Percentiles rank a stretch among this genome's conserved stretches.
Conservation (phyloP, 2,888 invertebrate species). For the Ophion ventricosus region DNA sequence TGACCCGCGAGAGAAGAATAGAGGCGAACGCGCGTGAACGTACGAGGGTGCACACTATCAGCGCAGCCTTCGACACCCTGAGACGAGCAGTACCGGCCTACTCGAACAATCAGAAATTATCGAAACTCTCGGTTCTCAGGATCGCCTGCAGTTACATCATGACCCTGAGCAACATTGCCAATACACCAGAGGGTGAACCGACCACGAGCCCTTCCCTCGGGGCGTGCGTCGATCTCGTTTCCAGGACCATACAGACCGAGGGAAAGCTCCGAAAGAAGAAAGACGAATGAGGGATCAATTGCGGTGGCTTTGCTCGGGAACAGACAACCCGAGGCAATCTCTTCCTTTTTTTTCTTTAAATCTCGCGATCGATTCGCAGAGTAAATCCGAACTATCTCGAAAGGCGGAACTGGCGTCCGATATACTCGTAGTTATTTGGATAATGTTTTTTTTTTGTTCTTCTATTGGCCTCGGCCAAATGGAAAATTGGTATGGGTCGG, state of each 20-base stretch:
- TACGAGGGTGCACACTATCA: slow-evolving; percentile 97
- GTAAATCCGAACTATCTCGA: not conserved
- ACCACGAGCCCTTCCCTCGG: slow-evolving; percentile 87
- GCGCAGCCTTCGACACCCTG: slow-evolving; percentile 96
- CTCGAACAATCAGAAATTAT: slow-evolving; percentile 96
- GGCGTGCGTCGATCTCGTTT: slow-evolving; percentile 93
- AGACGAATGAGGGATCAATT: slow-evolving; percentile 86
- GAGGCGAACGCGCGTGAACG: slow-evolving; percentile 97
- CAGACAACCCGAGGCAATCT: slow-evolving; percentile 32
- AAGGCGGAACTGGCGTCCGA: slow-evolving; percentile 43
- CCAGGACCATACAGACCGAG: slow-evolving; percentile 96
- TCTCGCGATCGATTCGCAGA: slow-evolving; percentile 25
- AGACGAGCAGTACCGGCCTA: slow-evolving; percentile 94
- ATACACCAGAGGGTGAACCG: slow-evolving; percentile 85
- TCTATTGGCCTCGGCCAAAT: no score
- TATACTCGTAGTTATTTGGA: slow-evolving; percentile 2
- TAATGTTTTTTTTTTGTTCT: not conserved
- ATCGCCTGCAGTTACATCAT: slow-evolving; percentile 97
- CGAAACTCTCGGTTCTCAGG: slow-evolving; percentile 95
- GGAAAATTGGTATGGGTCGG: no score
- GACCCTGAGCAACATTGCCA: slow-evolving; percentile 91
- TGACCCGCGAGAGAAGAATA: slow-evolving; percentile 95
- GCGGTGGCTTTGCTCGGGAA: not conserved
- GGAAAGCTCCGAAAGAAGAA: slow-evolving; percentile 94
- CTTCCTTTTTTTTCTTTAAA: not conserved